Conservation (phyloP, 2,113 vertebrate species). For the Hemiscyllium ocellatum region DNA sequence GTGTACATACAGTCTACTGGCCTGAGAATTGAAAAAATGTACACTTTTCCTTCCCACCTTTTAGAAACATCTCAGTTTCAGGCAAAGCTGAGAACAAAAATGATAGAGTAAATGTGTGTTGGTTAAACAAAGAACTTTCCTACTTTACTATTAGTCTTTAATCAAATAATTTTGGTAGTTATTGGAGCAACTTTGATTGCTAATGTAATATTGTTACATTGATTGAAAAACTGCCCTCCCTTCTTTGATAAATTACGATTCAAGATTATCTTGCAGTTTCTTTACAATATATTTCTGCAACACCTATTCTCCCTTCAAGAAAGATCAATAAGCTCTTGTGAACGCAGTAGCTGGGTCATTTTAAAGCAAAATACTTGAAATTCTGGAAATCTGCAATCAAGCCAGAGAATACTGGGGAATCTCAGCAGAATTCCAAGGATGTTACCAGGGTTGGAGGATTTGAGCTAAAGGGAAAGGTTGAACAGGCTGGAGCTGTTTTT, state of each 20-base stretch:
- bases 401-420: no score
- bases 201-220: neutral
- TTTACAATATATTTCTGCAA: neutral
- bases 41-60: neutral
- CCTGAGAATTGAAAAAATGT: neutral
- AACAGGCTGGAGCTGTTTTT: no score
- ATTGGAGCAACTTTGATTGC: neutral
- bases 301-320: neutral
- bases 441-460: no score
- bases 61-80: neutral
- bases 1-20: neutral
- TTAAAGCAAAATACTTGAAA: no score
- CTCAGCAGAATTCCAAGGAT: no score
- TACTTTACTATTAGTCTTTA: neutral
- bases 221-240: neutral
- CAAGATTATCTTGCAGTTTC: neutral
- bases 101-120: neutral
- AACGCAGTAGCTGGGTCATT: neutral
- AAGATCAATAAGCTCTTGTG: neutral
- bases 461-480: no score
- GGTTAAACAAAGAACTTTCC: neutral
- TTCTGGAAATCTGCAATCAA: no score
- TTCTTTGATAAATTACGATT: neutral
- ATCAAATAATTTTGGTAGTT: neutral
- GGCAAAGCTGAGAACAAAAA: neutral